Base-by-base conservation (phyloP, 1,140 invertebrate species). In the Acarapis woodi region DNA sequence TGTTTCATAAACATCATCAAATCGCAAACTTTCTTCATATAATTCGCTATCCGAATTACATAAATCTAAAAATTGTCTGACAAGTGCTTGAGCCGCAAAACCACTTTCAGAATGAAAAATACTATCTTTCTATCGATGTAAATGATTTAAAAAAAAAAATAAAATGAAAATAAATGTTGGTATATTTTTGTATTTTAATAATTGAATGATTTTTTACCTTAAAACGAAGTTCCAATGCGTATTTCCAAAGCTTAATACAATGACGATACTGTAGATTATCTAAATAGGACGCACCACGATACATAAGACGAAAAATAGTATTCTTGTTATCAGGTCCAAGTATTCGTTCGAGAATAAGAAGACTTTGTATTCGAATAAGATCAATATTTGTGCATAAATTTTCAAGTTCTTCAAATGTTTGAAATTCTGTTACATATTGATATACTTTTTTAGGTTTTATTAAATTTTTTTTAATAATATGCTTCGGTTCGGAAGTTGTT, bases 281-380 rank as follows among this genome's bases (percentile, higher is more conserved):
- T 1, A 74, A 77, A 57, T 79, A 83, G 0, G 74, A 67, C 3
- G 78, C 79, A 26, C 78, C 78, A 39, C 76, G 57, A 48, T 63
- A 67, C 63, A 68, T 66, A 2, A 67, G 44, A 24, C 74, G 63
- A 41, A 76, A 77, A n/a, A 82, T 63, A 39, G 71, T 74, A 50
- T 83, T 76, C 53, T 78, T 78, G 51, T 83, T 77, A 45, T 65
- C 53, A 4, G 66, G 57, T 3, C 76, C 77, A 21, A 83, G 57
- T 46, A 83, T 70, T 47, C 77, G 58, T 53, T 77, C 73, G 43
- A 70, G 71, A 40, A 83, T 74, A 9, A 83, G 52, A 31, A 83
- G 54, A 49, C 73, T 73, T 51, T 82, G 77, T 46, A 71, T 71
- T 40, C 74, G 61, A 56, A 82, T 67, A 2, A 64, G 64, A 57